A percentile compares a stretch with the other conserved stretches of the same genome.
Conservation (phyloP, 2,113 vertebrate species). For the Tetrax tetrax region DNA sequence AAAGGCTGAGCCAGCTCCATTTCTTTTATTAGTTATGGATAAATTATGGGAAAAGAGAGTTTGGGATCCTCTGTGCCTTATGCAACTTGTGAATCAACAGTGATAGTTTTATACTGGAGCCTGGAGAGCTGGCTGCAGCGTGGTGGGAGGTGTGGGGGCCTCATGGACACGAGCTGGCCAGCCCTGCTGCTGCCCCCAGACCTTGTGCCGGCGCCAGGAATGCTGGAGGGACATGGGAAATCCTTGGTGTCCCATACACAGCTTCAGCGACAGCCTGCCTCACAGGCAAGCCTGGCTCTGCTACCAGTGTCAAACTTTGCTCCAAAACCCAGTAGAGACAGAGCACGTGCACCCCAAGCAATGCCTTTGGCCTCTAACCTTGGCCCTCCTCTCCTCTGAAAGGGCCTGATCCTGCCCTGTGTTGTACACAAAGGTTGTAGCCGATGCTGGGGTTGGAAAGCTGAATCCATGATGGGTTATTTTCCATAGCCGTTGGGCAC, state of each 20-base stretch:
- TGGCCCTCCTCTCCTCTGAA: background rate
- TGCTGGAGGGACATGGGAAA: background rate
- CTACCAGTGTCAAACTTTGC: background rate
- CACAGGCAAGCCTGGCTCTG: background rate
- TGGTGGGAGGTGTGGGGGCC: background rate
- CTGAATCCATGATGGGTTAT: background rate
- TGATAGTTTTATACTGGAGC: background rate
- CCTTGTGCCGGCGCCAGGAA: accelerated
- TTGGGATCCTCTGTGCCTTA: background rate
- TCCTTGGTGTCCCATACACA: background rate
- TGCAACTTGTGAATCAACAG: background rate
- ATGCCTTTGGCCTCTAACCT: background rate
- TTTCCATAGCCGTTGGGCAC: conserved; percentile 19
- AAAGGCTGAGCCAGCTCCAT: background rate
- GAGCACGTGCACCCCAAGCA: background rate
- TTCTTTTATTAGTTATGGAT: background rate
- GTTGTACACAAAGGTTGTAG: background rate
- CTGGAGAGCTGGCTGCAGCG: background rate
- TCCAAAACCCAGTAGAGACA: background rate
- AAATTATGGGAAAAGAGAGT: background rate
- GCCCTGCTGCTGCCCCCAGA: background rate
- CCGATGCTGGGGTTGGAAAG: background rate
- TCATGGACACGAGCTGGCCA: background rate
- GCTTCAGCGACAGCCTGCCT: background rate
- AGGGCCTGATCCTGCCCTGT: background rate